Base-by-base conservation (phyloP, 53 echinoderm and acorn worm genomes). In the Zoroaster sp. region DNA sequence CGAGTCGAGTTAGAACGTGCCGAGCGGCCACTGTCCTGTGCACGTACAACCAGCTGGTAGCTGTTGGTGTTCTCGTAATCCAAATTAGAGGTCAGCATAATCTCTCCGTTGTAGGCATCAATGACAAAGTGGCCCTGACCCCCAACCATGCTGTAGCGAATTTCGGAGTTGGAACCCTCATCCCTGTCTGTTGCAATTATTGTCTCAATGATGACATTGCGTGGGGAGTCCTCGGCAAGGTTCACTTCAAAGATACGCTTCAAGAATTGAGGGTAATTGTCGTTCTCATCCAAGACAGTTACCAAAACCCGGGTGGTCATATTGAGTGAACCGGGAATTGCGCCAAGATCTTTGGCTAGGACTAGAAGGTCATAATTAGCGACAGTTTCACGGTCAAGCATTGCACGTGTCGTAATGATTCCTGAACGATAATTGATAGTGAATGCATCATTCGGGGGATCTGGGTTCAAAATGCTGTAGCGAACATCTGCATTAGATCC, bases 111-210 rank as follows among this genome's bases (percentile, higher is more conserved):
- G 35, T 93, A 73, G 11, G 96, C 66, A 76, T 99, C 99, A 72
- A 99, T 99, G 23, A 73, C 75, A 83, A 96, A 99, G 71, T 91
- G 94, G 12, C 96, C 96, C 71, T 94, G 94, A 9, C 99, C 99
- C 71, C 96, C 91, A 10, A 94, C 89, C 91, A 99, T 74, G 34
- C 95, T 99, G 66, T 95, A 99, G 37, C 95, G 85, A 37, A 99
- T 85, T 21, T 99, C 94, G 12, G 94, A 88, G 86, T 99, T 99
- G 4, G 87, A 82, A 18, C 96, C 96, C 30, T 69, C 86, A 73
- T 99, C 99, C 12, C 88, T 87, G 89, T 99, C 99, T 30, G 93
- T 93, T 4, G 99, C 99, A 10, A 91, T 91, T 33, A 99, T 89
- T 5, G 83, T 91, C 28, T 94, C 75, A 32, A 99, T 75, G 2